Percentiles rank a stretch among this genome's conserved stretches.
phyloP scores from a whole-genome alignment of 1,140 invertebrate species.

The Olivierus martensii region DNA sequence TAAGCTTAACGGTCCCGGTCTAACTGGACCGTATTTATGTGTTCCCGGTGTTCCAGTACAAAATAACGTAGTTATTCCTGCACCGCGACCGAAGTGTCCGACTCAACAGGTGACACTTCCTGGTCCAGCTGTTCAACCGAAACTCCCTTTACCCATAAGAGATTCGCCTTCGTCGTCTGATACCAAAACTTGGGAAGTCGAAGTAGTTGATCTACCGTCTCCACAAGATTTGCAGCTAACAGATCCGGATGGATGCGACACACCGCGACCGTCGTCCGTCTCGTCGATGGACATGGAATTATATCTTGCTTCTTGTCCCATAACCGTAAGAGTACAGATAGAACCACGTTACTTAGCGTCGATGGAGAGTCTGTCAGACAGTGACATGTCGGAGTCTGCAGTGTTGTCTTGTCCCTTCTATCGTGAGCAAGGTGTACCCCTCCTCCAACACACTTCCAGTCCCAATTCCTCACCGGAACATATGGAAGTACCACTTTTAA shows the following conservation, averaged over 20 bases:
- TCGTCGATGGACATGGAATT: slow-evolving; percentile 18
- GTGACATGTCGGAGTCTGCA: slow-evolving; percentile 9
- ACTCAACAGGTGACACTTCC: too few species aligned
- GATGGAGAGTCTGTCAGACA: slow-evolving; percentile 22
- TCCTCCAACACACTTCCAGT: slow-evolving; percentile 6
- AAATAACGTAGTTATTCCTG: background rate
- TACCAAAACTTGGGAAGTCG: slow-evolving; percentile 6
- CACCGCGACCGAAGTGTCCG: background rate
- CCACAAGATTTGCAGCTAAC: slow-evolving; percentile 20
- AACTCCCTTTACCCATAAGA: background rate
- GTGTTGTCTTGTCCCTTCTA: slow-evolving; percentile 3
- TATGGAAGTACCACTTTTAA: slow-evolving; percentile 1
- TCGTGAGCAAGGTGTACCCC: slow-evolving; percentile 8
- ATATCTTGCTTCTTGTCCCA: slow-evolving; percentile 15
- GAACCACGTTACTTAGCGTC: slow-evolving; percentile 20
- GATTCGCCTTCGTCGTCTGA: background rate
- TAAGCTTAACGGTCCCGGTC: slow-evolving; percentile 1
- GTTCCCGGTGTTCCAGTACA: slow-evolving; percentile 1
- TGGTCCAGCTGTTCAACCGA: background rate
- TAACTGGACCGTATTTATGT: slow-evolving; percentile 5
- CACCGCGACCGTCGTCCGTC: slow-evolving; percentile 4
- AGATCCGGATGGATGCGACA: slow-evolving; percentile 22
- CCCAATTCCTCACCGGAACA: slow-evolving; percentile 8
- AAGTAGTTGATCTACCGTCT: slow-evolving; percentile 18
- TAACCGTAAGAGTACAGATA: slow-evolving; percentile 15